Conservation (phyloP, 2,113 vertebrate genomes). For the Hippotragus niger region DNA sequence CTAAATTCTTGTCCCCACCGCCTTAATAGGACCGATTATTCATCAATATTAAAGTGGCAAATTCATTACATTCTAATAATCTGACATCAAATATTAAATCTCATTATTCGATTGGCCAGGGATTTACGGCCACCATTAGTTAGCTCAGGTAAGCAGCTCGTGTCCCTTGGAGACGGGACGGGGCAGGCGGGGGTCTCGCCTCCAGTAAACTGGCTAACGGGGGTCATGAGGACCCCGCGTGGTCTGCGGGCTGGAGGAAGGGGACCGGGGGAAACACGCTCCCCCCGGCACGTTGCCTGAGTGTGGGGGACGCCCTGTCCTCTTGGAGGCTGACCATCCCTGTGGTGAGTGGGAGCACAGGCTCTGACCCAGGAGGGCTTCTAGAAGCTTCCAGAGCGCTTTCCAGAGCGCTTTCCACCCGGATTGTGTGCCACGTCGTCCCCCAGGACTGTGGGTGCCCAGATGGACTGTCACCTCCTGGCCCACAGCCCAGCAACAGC, state of each 20-base stretch:
- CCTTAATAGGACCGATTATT: conserved; percentile 39
- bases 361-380: not conserved
- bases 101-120: conserved; percentile 21
- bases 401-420: not conserved
- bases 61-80: conserved; percentile 62
- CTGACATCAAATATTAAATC: conserved; percentile 69
- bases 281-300: rapidly evolving
- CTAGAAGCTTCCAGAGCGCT: not conserved
- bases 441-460: not conserved
- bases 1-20: not conserved
- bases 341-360: rapidly evolving
- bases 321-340: rapidly evolving
- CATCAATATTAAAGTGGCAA: conserved; percentile 55
- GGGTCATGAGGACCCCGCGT: rapidly evolving
- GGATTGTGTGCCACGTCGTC: rapidly evolving
- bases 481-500: not conserved
- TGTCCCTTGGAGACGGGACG: rapidly evolving
- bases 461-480: rapidly evolving
- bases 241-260: rapidly evolving
- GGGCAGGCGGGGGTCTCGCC: rapidly evolving
- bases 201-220: rapidly evolving
- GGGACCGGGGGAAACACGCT: rapidly evolving
- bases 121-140: not conserved
- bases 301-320: rapidly evolving
- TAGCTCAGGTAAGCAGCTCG: not conserved